Base-by-base conservation (phyloP, 2,797 vertebrate species). In the Coilia nasus region DNA sequence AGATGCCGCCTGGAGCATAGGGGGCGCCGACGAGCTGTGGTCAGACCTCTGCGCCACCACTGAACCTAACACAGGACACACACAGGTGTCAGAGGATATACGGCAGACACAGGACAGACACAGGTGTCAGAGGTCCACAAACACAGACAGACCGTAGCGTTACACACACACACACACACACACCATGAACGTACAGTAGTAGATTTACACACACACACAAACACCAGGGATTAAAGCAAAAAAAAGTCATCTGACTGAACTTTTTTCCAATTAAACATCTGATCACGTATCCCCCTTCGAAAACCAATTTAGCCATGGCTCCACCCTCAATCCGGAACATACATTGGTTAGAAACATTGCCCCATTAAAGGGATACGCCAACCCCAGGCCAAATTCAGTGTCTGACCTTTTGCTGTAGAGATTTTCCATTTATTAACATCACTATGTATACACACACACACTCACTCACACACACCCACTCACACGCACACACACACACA, bases 1-100 rank as follows among this genome's bases (percentile, higher is more conserved):
- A 5, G 97, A 95, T 0, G 97, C 96, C 0, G 97, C 95, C 91
- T 97, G 97, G 87, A 98, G 92, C 93, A 98, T 96, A 0, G 96
- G 95, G 5, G 96, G 95, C 0, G 95, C 96, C 0, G 97, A 95
- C 6, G 94, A 93, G 81, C 94, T 95, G 64, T 97, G 97, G 90
- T 98, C 97, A 0, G 97, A 94, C 80, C 97, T 96, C 54, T 90
- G 94, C 0, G 94, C 94, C 50, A 97, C 96, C 2, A 97, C 94
- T 6, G 96, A 95, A 80, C 97, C 97, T 97, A 89, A 67, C 35
- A 41, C 35, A 67, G 3, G 50, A 46, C 7, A 41, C 21, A 44
- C 78, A 81, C 78, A 81, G 7, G 46, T 0, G 78, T 12, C 10
- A 46, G 78, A n/a, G n/a, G n/a, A n/a, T n/a, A n/a, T n/a, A n/a